phyloP scores from a whole-genome alignment of 1,140 invertebrate species.

The Carposina sasakii region DNA sequence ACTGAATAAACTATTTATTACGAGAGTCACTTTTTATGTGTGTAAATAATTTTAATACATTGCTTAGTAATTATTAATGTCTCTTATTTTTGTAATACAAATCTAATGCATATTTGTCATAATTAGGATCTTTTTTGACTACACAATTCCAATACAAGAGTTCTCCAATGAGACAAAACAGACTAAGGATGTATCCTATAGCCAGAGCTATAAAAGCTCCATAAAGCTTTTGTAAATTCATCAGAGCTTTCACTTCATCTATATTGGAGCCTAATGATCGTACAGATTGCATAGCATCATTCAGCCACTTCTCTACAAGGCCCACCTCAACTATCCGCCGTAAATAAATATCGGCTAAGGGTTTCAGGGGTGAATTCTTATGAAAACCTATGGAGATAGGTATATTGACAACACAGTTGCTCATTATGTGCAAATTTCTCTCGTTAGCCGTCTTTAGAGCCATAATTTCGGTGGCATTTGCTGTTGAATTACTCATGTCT shows the following conservation, averaged over 20 bases:
- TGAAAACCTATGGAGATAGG: conserved; percentile 85
- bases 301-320: conserved; percentile 84
- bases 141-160: conserved; percentile 78
- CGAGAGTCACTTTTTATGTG: too few relatives aligned
- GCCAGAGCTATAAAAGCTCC: conserved; percentile 80
- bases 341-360: conserved; percentile 78
- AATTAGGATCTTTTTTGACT: conserved; percentile 78
- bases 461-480: conserved; percentile 28
- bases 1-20: too few relatives aligned
- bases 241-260: conserved; percentile 77
- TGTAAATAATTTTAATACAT: conserved; percentile 20
- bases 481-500: conserved; percentile 28
- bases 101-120: conserved; percentile 79
- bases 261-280: conserved; percentile 53
- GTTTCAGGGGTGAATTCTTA: conserved; percentile 86
- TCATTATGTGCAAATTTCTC: conserved; percentile 84
- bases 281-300: conserved; percentile 77
- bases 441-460: conserved; percentile 36
- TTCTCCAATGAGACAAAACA: conserved; percentile 75
- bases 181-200: conserved; percentile 78
- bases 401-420: conserved; percentile 84
- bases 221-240: conserved; percentile 84
- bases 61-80: conserved; percentile 31
- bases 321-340: conserved; percentile 81
- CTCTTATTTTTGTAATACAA: conserved; percentile 68